Evolutionary conservation across 1,140 invertebrate species (phyloP), one percentile per base, ranked within the genome.

Genomic region (Diachasma alloeum): DNA sequence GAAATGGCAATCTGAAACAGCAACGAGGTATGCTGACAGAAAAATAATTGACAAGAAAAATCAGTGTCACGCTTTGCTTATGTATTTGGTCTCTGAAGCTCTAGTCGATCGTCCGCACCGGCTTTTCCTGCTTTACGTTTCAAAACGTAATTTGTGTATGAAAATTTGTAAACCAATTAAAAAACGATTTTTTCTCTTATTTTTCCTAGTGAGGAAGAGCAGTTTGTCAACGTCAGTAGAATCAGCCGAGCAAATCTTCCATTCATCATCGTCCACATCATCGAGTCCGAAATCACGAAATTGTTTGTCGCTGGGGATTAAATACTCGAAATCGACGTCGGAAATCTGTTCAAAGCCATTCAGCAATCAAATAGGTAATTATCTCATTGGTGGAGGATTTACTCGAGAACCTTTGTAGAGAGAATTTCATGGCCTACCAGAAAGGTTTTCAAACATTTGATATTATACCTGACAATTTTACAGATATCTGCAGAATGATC

Each of bases 311-410:
- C 63, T 85, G 85, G 86, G 77, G 44, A 79, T 87, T 73, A 80
- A 84, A 71, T 81, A 81, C 24, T 81, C 82, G 39, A 86, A 86
- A 83, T 87, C 86, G 37, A 84, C 81, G 31, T 79, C 81, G 80
- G 84, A 81, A 8, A 84, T 87, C 53, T 80, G 84, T 72, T 72
- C 78, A 42, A 83, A 82, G 69, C 68, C 81, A 66, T 77, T 44
- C 76, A 72, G 77, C 68, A 72, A 70, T 80, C 68, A 72, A 72
- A 63, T 82, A 36, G 81, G 82, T 86, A 78, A 79, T 59, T 59
- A 26, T 74, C 44, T 31, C 2, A 31, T 6, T 31, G 2, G 2
- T 31, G 31, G 6, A 2, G 6, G 31, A n/a, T 67, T 67, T 5
- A 4, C 19, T 24, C 19, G 4, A 26, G 19, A 13, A 4, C 11